These are phyloP conservation scores for Candidula unifasciata DNA, from an alignment of 2,888 invertebrate genomes.

Conservation along the genomic window DNA sequence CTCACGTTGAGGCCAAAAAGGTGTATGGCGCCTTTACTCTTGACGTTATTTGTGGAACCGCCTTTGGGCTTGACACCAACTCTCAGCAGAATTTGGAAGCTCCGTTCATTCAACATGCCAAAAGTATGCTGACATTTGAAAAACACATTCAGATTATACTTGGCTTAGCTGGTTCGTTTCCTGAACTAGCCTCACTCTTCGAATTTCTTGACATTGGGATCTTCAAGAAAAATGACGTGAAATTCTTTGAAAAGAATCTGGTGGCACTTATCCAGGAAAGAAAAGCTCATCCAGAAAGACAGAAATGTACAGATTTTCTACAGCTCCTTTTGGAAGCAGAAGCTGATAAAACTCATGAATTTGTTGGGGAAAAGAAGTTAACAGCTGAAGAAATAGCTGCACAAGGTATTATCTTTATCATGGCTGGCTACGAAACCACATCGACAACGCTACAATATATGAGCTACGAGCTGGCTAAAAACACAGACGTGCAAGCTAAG, in stretches of 20 bases:
- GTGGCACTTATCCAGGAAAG: slow-evolving; percentile 22
- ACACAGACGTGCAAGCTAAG: slow-evolving; percentile 42
- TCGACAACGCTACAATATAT: slow-evolving; percentile 50
- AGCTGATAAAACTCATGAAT: slow-evolving; percentile 17
- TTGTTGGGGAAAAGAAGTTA: slow-evolving; percentile 34
- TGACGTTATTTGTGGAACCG: slow-evolving; percentile 37
- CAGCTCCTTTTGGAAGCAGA: slow-evolving; percentile 53
- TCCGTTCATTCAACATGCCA: slow-evolving; percentile 16
- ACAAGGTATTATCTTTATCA: slow-evolving; percentile 49
- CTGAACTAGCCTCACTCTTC: slow-evolving; percentile 6
- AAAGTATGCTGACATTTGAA: neutral
- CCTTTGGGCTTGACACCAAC: slow-evolving; percentile 41
- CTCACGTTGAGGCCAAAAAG: slow-evolving; percentile 1
- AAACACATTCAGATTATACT: neutral
- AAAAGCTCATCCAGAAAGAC: slow-evolving; percentile 1
- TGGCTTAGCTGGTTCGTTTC: neutral
- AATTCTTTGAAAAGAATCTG: slow-evolving; percentile 24
- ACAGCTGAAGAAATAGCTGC: slow-evolving; percentile 47
- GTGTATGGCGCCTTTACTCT: slow-evolving; percentile 34
- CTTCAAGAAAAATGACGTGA: slow-evolving; percentile 1
- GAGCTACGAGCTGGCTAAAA: slow-evolving; percentile 45
- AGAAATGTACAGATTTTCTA: slow-evolving; percentile 45
- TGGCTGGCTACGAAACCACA: slow-evolving; percentile 53
- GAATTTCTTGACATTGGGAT: slow-evolving; percentile 13
- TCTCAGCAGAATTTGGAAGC: slow-evolving; percentile 24